Evolutionary conservation across 2,113 vertebrate genomes (phyloP), one percentile per base, ranked within the genome.

Genomic region (Corythornis madagascariensis): DNA sequence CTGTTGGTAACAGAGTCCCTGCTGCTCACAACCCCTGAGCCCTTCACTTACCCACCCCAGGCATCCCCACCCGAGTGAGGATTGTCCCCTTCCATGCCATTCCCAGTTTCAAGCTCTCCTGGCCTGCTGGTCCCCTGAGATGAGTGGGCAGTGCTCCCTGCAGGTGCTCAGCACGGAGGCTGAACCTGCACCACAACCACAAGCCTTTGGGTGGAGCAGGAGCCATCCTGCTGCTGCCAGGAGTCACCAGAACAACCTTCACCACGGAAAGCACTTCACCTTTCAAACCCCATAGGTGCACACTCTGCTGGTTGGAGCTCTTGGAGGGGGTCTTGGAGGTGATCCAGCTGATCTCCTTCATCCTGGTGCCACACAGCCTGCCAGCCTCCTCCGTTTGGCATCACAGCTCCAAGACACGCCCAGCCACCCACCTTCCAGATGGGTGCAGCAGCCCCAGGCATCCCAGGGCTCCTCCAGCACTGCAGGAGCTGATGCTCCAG

Each of bases 131-230:
- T 82, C 83, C 52, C 29, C 55, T 59, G 72, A 33, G 75, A 28
- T 25, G 59, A 3, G 38, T 75, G 86, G 43, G 55, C 40, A 3
- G 48, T 4, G 12, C 8, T 82, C 26, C 42, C 69, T 65, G 42
- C 28, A 4, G 20, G 50, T 50, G 1, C 0, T 8, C 64, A 55
- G 50, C 1, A 0, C 40, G 11, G 24, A 50, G 19, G 31, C 72
- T 31, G 48, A 76, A 31, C 5, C 29, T 40, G 10, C 16, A 24
- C 78, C 47, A 24, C 5, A 48, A 53, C 57, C 21, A 1, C 67
- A 52, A 64, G 61, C 4, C 16, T 70, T 3, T 24, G 57, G 7
- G 43, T 11, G 16, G 43, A 92, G 48, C 66, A 64, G 81, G 29
- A 92, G 17, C 33, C 57, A 12, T 18, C 43, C 38, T 57, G 12